Evolutionary conservation across 2,888 invertebrate genomes (phyloP), one percentile per base, ranked within the genome.

Genomic region (Muschampia plurimacula): DNA sequence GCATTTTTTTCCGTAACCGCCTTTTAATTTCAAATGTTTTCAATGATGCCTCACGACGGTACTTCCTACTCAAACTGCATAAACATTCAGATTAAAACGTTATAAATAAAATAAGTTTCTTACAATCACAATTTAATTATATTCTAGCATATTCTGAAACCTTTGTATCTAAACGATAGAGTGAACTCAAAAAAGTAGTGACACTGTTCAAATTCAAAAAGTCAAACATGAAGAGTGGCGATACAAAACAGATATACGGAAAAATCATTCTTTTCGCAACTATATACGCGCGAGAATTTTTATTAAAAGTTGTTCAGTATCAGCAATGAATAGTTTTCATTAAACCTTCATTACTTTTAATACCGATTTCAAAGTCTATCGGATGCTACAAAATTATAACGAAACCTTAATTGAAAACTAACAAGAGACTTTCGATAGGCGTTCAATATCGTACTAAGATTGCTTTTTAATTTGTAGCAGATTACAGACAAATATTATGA

Each of bases 381-480:
- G 64, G 36, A 76, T 75, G 66, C 59, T 69, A 49, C 72, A 65
- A 39, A 46, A 73, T 69, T 66, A 28, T 52, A 63, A 39, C 57
- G 67, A 74, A 73, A 62, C 74, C 72, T 74, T 78, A 77, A 79
- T 79, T 78, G 77, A 79, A 79, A 77, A 76, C 77, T 78, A 79
- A 79, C 77, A 79, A 74, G 74, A 28, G 68, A 36, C 15, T 41
- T 46, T 66, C 63, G 2, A 15, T 64, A 66, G 63, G 64, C 62
- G 57, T 70, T 66, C 65, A 74, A 74, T 76, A 79, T 74, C 76
- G 72, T 76, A 79, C 76, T 77, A 76, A 74, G 81, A 79, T 83
- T 83, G 83, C 86, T 83, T 86, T 86, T 82, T 79, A 80, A 77
- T 79, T 82, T 66, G 39, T 62, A 49, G 46, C 59, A 64, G 39